A percentile compares a stretch with the other conserved stretches of the same genome.
phyloP scores from a whole-genome alignment of 2,888 invertebrate species.

The Endomychus coccineus region DNA sequence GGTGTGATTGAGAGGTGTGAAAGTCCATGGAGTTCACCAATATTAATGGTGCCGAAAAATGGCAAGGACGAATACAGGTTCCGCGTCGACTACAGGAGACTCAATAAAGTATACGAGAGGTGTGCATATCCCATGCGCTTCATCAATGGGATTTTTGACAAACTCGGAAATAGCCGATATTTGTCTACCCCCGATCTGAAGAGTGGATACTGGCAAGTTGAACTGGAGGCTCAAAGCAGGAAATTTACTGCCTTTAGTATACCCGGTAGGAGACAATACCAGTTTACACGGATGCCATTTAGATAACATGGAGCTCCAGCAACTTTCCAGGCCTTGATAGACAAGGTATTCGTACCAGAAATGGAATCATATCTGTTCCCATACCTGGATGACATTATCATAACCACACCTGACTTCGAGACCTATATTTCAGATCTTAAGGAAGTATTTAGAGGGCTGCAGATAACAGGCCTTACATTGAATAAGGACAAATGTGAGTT shows the following conservation, averaged over 20 bases:
- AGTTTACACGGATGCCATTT: conserved; percentile 31
- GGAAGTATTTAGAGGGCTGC: conserved; percentile 17
- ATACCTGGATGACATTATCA: conserved; percentile 25
- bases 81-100: conserved; percentile 29
- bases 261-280: conserved; percentile 26
- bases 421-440: conserved; percentile 16
- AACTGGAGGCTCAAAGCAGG: conserved; percentile 19
- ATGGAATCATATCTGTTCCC: conserved; percentile 21
- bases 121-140: conserved; percentile 32
- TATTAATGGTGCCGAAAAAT: conserved; percentile 27
- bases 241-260: conserved; percentile 31
- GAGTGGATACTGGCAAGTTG: conserved; percentile 29
- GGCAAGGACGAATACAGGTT: conserved; percentile 26
- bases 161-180: conserved; percentile 27
- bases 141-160: conserved; percentile 27
- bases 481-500: conserved; percentile 24
- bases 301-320: conserved; percentile 28
- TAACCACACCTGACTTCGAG: conserved; percentile 21
- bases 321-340: conserved; percentile 29
- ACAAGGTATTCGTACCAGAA: conserved; percentile 24
- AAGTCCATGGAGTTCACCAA: conserved; percentile 27
- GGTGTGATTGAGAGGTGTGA: conserved; percentile 27
- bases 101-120: conserved; percentile 28
- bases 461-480: conserved; percentile 22
- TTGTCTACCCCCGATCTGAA: conserved; percentile 30